Conservation (phyloP, 2,888 invertebrate species). For the Patella ulyssiponensis region DNA sequence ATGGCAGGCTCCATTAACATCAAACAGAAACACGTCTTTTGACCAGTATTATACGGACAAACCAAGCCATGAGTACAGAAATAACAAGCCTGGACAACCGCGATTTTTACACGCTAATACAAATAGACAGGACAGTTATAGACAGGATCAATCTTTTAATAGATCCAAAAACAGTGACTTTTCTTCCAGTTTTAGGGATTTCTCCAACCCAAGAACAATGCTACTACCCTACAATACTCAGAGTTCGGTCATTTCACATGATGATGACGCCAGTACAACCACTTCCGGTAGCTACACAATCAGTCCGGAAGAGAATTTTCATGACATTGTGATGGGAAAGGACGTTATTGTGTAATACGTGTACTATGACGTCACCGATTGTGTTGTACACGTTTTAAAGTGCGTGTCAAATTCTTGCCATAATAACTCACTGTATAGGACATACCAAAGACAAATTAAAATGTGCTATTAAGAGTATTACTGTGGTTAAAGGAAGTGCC, state of each 20-base stretch:
- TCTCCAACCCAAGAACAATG: constrained; percentile 10
- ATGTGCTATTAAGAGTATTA: too few species aligned
- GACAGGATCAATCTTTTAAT: background rate
- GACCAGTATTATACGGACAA: background rate
- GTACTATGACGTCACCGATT: background rate
- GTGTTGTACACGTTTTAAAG: too few species aligned
- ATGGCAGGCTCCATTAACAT: background rate
- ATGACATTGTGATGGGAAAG: constrained; percentile 36
- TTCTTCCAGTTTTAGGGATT: constrained; percentile 12
- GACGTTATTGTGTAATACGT: constrained; percentile 38
- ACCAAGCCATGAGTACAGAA: background rate
- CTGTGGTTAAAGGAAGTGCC: too few species aligned
- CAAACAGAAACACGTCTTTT: constrained; percentile 7
- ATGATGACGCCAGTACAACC: constrained; percentile 59
- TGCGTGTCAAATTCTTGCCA: background rate
- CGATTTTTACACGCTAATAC: background rate
- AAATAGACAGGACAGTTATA: background rate
- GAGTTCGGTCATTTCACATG: constrained; percentile 42
- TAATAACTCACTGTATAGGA: background rate
- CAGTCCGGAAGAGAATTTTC: constrained; percentile 49
- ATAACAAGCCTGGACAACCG: constrained; percentile 4
- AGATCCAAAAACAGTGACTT: background rate
- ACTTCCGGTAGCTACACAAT: constrained; percentile 62
- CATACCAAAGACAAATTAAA: too few species aligned
- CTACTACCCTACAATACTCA: constrained; percentile 20